A percentile compares a stretch with the other conserved stretches of the same genome.
phyloP scores from a whole-genome alignment of 2,113 vertebrate genomes.

The Sminthopsis crassicaudata region DNA sequence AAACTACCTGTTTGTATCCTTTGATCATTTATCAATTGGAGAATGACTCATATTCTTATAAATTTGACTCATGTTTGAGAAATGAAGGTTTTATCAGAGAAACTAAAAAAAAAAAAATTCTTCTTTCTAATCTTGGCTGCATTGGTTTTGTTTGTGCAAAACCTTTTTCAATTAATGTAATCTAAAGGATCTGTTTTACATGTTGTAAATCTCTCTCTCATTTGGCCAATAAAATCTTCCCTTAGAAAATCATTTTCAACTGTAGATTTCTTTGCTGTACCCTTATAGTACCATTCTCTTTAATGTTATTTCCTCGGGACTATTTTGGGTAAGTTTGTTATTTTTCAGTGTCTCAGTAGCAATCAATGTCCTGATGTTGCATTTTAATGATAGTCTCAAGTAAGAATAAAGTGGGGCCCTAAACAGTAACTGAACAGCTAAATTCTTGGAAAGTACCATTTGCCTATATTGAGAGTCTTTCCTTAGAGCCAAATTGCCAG shows the following conservation, averaged over 20 bases:
- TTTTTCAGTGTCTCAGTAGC: conserved; percentile 63
- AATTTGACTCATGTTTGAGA: neutral
- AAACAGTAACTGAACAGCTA: neutral
- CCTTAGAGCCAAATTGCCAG: neutral
- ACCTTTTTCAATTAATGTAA: neutral
- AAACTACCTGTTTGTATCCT: neutral
- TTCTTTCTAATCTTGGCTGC: neutral
- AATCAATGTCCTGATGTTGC: conserved; percentile 58
- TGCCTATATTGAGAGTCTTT: conserved; percentile 4
- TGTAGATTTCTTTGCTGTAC: neutral
- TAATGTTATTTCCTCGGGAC: neutral
- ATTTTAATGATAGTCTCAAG: conserved; percentile 67
- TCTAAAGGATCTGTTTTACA: neutral
- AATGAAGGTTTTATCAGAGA: neutral
- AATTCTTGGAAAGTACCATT: conserved; percentile 15
- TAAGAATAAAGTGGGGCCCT: conserved; percentile 35
- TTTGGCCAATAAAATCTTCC: neutral
- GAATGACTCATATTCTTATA: neutral
- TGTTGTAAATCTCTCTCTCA: neutral
- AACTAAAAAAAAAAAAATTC: neutral
- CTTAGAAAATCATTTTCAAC: conserved; percentile 25
- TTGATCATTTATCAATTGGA: neutral
- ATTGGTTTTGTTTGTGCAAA: neutral
- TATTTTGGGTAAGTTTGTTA: conserved; percentile 67
- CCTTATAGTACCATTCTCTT: neutral